Evolutionary conservation across 2,113 vertebrate species (phyloP).

Genomic region (Falcunculus frontatus): DNA sequence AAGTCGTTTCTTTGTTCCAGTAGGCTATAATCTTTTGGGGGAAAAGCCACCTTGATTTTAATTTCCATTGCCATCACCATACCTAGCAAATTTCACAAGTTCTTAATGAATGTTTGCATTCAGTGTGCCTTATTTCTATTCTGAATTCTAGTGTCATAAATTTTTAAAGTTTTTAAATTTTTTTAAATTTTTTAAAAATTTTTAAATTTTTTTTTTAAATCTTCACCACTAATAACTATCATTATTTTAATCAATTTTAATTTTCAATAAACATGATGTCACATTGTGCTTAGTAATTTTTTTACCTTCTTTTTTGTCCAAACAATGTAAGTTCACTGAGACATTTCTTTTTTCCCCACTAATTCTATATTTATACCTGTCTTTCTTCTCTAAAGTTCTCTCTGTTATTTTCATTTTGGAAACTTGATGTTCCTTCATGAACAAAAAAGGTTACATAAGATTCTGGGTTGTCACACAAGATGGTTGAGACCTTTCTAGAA

Average conservation of each 20-base stretch:
- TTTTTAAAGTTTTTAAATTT: no score
- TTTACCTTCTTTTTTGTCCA: neutral
- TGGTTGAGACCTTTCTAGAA: neutral
- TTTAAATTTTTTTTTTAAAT: neutral
- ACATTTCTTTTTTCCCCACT: neutral
- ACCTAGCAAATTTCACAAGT: neutral
- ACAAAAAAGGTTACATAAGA: neutral
- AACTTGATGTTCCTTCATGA: neutral
- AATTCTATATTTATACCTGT: neutral
- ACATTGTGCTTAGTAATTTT: neutral
- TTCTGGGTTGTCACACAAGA: neutral
- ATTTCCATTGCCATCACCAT: neutral
- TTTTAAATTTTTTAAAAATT: no score
- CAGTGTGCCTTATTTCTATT: neutral
- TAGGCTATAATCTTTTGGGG: rapidly evolving
- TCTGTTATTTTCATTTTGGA: neutral
- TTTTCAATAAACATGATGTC: neutral
- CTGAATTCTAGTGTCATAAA: neutral
- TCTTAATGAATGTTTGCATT: neutral
- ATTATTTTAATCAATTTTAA: neutral
- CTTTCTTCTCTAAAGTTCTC: neutral
- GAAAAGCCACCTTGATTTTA: neutral
- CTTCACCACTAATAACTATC: neutral
- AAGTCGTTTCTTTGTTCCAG: neutral
- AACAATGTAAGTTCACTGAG: neutral